Base-by-base conservation (phyloP, 1,140 invertebrate species). In the Drosophila santomea region DNA sequence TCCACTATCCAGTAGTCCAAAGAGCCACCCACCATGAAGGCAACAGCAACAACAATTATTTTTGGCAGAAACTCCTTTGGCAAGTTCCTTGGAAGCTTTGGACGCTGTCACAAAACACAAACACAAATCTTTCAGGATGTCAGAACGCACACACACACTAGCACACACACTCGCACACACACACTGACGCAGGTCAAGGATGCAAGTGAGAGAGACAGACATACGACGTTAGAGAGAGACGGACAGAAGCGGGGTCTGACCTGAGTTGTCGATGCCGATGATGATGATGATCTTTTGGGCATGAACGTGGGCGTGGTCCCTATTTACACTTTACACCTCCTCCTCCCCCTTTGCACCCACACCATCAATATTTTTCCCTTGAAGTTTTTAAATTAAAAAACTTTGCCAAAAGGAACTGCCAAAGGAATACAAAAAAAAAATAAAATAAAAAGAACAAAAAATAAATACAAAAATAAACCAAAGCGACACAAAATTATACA, bases 331-430 rank as follows among this genome's bases (percentile, higher is more conserved):
- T 78, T 81, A 56, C 67, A 23, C 44, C 43, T 41, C 43, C 38
- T 41, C 43, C 38, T 6, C 1, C 38, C 38, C 17, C 38, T 11
- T 2, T 43, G 44, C 43, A 36, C 50, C 1, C 17, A 17, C 28
- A 23, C 54, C 35, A 61, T 0, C 17, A 5, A 45, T 45, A 57
- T 50, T 78, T 71, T 48, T 44, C 20, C 39, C 52, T 58, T 75
- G 62, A 81, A 86, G 83, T 86, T 86, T 82, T 86, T 82, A 86
- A 86, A 86, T 86, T 86, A 86, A 86, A 86, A 86, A 86, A 82
- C 82, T 86, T 86, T 86, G 82, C 55, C 74, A 47, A 68, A 67
- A 39, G 67, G 35, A 64, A 64, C 80, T 74, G 80, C 75, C 64
- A 74, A 79, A 45, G 51, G 35, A 39, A 32, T 4, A 50, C 28